phyloP scores from a whole-genome alignment of 2,113 vertebrate genomes.

The Geococcyx californianus region DNA sequence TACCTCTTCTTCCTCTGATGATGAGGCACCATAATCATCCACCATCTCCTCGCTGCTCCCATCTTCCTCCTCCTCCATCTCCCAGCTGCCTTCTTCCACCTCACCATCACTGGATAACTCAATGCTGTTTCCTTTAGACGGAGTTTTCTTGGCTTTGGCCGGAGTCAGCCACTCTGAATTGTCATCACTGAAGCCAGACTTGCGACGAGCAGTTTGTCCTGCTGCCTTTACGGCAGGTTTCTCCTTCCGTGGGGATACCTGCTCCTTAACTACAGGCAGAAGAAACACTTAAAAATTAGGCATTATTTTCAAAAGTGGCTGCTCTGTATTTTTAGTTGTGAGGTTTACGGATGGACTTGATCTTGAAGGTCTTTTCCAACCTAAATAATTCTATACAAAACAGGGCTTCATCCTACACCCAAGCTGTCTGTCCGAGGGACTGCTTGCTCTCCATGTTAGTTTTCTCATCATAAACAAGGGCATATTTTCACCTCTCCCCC shows the following conservation, averaged over 20 bases:
- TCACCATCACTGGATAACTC: constrained; percentile 72
- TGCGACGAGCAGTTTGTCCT: not conserved
- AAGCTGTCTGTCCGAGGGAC: not conserved
- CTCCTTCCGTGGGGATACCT: not conserved
- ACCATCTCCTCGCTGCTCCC: constrained; percentile 83
- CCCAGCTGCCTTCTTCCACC: constrained; percentile 43
- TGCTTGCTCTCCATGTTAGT: not conserved
- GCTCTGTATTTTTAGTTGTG: not conserved
- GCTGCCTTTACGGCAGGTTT: not conserved
- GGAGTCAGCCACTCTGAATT: constrained; percentile 82
- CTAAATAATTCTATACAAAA: not conserved
- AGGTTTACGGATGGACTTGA: too few species aligned
- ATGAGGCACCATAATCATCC: constrained; percentile 86
- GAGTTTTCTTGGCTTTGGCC: constrained; percentile 74
- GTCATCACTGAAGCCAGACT: constrained; percentile 76
- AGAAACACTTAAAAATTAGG: rapidly evolving
- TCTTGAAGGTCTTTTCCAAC: too few species aligned
- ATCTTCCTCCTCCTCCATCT: constrained; percentile 54
- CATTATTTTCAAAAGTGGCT: not conserved
- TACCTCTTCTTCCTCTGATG: constrained; percentile 60
- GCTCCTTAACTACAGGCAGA: not conserved
- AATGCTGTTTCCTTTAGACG: constrained; percentile 64
- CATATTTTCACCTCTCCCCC: not conserved
- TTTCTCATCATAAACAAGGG: not conserved
- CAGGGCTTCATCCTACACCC: not conserved